These are phyloP conservation scores for Ganaspis sp. DNA, from an alignment of 1,140 invertebrate species.

Conservation along the genomic window DNA sequence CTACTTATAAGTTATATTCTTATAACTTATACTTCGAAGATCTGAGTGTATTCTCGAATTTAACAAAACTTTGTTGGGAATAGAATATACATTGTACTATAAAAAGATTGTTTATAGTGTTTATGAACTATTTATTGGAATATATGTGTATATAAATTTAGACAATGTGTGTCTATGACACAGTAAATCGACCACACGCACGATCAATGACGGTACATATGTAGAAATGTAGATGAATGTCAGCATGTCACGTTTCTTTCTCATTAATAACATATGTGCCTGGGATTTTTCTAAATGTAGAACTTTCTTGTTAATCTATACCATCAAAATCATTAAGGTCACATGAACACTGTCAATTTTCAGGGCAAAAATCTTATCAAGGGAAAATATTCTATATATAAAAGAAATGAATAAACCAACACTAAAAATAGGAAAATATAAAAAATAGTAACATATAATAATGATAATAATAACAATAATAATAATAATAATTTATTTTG, in stretches of 20 bases:
- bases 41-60: not conserved
- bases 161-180: conserved; percentile 31
- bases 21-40: too few species aligned
- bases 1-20: too few species aligned
- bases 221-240: conserved; percentile 55
- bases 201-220: conserved; percentile 49
- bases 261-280: conserved; percentile 47
- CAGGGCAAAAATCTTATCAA: too few species aligned
- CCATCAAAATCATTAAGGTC: not conserved
- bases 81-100: not conserved
- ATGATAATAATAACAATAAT: too few species aligned
- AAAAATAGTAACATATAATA: too few species aligned
- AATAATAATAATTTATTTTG: too few species aligned
- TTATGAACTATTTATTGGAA: not conserved
- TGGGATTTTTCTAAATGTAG: not conserved
- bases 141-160: not conserved
- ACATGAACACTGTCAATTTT: not conserved
- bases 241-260: conserved; percentile 55
- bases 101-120: not conserved
- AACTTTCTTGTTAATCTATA: not conserved
- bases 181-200: conserved; percentile 43
- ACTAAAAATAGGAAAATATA: too few species aligned
- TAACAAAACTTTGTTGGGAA: not conserved
- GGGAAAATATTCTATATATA: too few species aligned
- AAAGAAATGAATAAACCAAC: too few species aligned